These are phyloP conservation scores for Crotalus viridis DNA, from an alignment of 2,113 vertebrate genomes.

Conservation along the genomic window DNA sequence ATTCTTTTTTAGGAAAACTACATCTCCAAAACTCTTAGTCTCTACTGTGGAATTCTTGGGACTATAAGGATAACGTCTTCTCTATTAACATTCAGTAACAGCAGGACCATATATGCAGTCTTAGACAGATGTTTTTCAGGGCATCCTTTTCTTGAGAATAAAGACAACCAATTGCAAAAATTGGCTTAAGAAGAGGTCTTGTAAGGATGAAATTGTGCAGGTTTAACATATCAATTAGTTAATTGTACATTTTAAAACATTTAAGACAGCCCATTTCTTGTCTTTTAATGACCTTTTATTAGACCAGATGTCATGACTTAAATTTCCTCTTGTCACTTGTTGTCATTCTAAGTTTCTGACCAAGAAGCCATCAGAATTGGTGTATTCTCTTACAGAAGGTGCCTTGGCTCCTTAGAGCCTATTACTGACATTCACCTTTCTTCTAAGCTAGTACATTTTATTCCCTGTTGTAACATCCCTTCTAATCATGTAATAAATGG, in stretches of 20 bases:
- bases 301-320: neutral
- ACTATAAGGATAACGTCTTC: neutral
- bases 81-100: neutral
- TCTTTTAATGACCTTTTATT: neutral
- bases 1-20: neutral
- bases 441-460: neutral
- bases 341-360: neutral
- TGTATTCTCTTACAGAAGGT: neutral
- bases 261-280: neutral
- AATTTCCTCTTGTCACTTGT: neutral
- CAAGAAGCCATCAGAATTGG: neutral
- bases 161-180: neutral
- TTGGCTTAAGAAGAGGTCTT: neutral
- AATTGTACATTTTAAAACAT: neutral
- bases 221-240: neutral
- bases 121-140: neutral
- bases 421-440: neutral
- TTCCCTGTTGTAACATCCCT: neutral
- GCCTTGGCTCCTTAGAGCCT: neutral
- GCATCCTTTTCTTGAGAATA: neutral
- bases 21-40: neutral
- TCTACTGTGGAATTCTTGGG: neutral
- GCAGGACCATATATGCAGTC: neutral
- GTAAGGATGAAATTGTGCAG: neutral
- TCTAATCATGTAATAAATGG: neutral